These are phyloP conservation scores for Antidorcas marsupialis DNA, from an alignment of 2,113 vertebrate genomes.

Conservation along the genomic window DNA sequence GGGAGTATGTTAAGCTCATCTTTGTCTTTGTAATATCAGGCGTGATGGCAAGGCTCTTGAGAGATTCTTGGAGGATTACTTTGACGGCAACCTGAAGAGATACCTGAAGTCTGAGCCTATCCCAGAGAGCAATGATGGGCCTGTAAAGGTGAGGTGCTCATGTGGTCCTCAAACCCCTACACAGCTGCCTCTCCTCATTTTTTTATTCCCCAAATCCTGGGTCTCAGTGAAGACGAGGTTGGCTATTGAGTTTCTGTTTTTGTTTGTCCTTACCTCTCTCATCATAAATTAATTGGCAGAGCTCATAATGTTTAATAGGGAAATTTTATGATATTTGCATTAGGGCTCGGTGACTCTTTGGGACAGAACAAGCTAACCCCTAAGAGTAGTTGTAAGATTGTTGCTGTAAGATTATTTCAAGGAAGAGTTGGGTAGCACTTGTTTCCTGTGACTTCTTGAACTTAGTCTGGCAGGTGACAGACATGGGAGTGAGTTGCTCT, in stretches of 20 bases:
- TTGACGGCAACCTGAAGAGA: conserved; percentile 92
- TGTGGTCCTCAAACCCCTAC: not conserved
- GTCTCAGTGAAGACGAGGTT: not conserved
- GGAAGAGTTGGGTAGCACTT: not conserved
- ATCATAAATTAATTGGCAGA: conserved; percentile 10
- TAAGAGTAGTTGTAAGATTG: not conserved
- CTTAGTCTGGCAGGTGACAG: not conserved
- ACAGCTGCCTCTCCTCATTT: not conserved
- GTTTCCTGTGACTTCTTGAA: not conserved
- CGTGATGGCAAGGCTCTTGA: conserved; percentile 96
- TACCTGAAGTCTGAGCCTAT: conserved; percentile 96
- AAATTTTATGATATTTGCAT: conserved; percentile 26
- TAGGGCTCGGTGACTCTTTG: not conserved
- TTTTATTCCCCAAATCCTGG: not conserved
- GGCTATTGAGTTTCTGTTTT: not conserved
- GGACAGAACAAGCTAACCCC: not conserved
- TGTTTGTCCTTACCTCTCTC: not conserved
- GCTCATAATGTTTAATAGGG: not conserved
- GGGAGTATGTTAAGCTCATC: not conserved
- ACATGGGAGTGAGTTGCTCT: not conserved
- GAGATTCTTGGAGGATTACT: conserved; percentile 93
- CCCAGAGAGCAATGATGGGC: conserved; percentile 94
- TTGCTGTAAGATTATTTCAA: conserved; percentile 16
- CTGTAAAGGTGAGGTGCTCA: conserved; percentile 89
- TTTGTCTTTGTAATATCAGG: conserved; percentile 74